Base-by-base conservation (phyloP, 1,140 invertebrate genomes). In the Drosophila punjabiensis region DNA sequence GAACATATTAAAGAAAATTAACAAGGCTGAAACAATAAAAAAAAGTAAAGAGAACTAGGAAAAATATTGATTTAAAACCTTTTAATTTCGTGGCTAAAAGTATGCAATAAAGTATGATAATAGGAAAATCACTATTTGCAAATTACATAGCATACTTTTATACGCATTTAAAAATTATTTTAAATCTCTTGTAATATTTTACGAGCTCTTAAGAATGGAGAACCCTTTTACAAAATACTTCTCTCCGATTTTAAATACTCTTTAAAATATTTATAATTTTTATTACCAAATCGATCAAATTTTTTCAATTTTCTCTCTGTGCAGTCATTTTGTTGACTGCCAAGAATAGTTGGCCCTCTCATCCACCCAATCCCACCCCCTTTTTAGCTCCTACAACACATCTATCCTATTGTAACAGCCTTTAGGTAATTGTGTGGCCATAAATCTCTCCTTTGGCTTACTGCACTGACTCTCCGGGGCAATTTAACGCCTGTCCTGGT, bases 371-470 rank as follows among this genome's bases (percentile, higher is more conserved):
- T 45, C 53, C 33, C 53, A 37, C 7, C 37, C 53, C 33, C 7
- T 0, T 39, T 4, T 9, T 16, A 7, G 35, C 14, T 28, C 3
- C 55, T n/a, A 58, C 20, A 58, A 58, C 55, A 39, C 55, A 58
- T 35, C 24, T 14, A 53, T 37, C 39, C 55, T 41, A 77, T 77
- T 47, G 66, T 45, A 70, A 61, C 56, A 60, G 69, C 79, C 64
- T 64, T 73, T 81, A 65, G 73, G 85, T 79, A 89, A 88, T 89
- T 88, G 70, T 66, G 59, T 59, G 75, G 70, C 70, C 64, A 88
- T 88, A 88, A 88, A 88, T 88, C 85, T 84, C 70, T 78, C 70
- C 53, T 68, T 75, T 58, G 69, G 85, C 85, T 85, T 81, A 78
- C 65, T 84, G 48, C 53, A 61, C 53, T 73, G 63, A 73, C 70